Evolutionary conservation across 2,113 vertebrate genomes (phyloP).

Genomic region (Zosterops japonicus): DNA sequence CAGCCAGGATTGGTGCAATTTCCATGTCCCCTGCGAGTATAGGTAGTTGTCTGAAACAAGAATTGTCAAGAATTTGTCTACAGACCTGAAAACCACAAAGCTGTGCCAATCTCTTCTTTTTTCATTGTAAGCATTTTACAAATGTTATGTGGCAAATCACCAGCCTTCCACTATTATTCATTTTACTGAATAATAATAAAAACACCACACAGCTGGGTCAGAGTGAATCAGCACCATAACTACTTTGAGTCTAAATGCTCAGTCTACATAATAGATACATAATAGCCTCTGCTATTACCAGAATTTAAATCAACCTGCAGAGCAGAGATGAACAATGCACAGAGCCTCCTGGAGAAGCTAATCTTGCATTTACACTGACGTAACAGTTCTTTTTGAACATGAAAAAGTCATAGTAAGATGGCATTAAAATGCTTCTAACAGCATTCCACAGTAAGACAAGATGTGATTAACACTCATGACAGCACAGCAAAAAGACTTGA

Average conservation of each 20-base stretch:
- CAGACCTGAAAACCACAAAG: background rate
- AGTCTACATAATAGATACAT: background rate
- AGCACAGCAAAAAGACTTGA: background rate
- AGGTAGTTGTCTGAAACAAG: conserved; percentile 85
- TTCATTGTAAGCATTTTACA: background rate
- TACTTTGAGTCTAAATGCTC: background rate
- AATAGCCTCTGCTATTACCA: background rate
- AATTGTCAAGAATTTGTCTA: background rate
- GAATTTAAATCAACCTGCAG: background rate
- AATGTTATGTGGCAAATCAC: background rate
- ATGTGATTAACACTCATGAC: background rate
- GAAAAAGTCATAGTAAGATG: background rate
- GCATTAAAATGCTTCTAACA: background rate
- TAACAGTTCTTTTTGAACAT: background rate
- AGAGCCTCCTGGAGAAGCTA: background rate
- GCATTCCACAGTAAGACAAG: background rate
- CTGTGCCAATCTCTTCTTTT: background rate
- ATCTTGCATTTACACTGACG: background rate
- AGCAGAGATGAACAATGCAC: background rate
- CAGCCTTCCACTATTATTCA: background rate
- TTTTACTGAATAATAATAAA: background rate
- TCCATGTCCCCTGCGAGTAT: conserved; percentile 92
- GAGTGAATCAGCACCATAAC: background rate
- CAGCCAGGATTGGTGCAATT: conserved; percentile 90
- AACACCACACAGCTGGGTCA: background rate